A percentile compares a stretch with the other conserved stretches of the same genome.
Evolutionary conservation across 2,888 invertebrate species (phyloP).

Genomic region (Sympetrum striolatum): DNA sequence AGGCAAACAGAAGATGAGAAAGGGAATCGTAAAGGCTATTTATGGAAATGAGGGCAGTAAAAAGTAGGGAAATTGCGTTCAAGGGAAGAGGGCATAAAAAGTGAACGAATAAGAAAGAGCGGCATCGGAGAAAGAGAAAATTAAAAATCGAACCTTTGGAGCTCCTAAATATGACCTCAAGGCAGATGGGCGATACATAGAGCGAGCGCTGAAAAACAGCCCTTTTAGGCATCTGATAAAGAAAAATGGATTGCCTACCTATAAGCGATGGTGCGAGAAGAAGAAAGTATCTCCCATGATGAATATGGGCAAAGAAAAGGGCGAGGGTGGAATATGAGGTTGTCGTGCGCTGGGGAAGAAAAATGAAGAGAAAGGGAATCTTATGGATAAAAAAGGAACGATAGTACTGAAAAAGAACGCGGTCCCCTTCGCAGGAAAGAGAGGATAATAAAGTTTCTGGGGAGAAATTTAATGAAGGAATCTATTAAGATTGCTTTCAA

Average conservation of each 20-base stretch:
- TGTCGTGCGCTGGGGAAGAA: not conserved
- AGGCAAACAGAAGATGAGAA: not conserved
- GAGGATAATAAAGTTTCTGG: not conserved
- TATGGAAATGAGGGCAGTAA: not conserved
- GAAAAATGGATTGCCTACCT: not conserved
- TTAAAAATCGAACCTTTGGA: not conserved
- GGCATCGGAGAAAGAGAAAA: not conserved
- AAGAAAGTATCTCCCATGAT: not conserved
- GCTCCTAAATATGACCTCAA: not conserved
- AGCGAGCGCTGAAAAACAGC: too few species aligned
- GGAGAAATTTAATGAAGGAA: too few species aligned
- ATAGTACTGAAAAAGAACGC: not conserved
- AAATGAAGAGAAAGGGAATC: not conserved
- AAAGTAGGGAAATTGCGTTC: not conserved
- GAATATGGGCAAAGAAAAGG: not conserved
- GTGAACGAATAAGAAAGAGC: not conserved
- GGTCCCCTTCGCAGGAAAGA: not conserved
- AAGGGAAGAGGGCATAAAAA: not conserved
- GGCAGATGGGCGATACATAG: too few species aligned
- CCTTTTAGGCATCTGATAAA: not conserved
- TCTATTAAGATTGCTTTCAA: too few species aligned
- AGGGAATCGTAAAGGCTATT: not conserved
- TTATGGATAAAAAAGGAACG: not conserved
- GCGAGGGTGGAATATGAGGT: not conserved
- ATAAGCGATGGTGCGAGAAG: not conserved